Conservation (phyloP, 2,888 invertebrate genomes). For the Netelia inedita region DNA sequence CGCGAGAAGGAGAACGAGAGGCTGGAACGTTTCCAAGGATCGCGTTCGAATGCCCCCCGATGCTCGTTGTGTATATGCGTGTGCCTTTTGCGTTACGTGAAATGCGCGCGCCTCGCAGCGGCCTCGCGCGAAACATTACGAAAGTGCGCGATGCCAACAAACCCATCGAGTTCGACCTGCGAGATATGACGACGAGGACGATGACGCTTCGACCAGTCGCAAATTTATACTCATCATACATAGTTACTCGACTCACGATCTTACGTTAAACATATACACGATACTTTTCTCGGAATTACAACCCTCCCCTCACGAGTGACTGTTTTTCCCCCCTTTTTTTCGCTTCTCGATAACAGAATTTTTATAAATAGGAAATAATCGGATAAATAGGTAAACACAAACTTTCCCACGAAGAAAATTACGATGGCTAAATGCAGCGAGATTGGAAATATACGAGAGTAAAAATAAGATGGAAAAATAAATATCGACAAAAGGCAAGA, state of each 20-base stretch:
- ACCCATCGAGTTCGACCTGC: slow-evolving; percentile 75
- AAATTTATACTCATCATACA: slow-evolving; percentile 47
- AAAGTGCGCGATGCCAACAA: slow-evolving; percentile 73
- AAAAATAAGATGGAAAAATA: slow-evolving; percentile 2
- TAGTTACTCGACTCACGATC: slow-evolving; percentile 71
- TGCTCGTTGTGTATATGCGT: slow-evolving; percentile 21
- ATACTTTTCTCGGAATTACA: no score
- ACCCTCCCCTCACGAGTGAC: no score
- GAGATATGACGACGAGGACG: slow-evolving; percentile 51
- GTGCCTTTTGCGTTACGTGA: background rate
- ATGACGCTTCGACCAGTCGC: slow-evolving; percentile 19
- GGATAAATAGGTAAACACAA: no score
- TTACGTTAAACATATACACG: background rate
- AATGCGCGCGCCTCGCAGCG: background rate
- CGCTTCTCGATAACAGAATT: no score
- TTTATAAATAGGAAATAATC: no score
- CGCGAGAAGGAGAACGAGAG: slow-evolving; percentile 18
- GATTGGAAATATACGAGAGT: background rate
- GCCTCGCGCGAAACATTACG: slow-evolving; percentile 56
- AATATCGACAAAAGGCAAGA: background rate
- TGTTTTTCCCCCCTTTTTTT: background rate
- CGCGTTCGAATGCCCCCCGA: slow-evolving; percentile 47
- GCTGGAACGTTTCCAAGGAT: slow-evolving; percentile 59
- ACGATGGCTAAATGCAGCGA: no score
- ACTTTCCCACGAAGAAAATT: background rate